Evolutionary conservation across 1,140 invertebrate genomes (phyloP), one percentile per base, ranked within the genome.

Genomic region (Euwallacea fornicatus): DNA sequence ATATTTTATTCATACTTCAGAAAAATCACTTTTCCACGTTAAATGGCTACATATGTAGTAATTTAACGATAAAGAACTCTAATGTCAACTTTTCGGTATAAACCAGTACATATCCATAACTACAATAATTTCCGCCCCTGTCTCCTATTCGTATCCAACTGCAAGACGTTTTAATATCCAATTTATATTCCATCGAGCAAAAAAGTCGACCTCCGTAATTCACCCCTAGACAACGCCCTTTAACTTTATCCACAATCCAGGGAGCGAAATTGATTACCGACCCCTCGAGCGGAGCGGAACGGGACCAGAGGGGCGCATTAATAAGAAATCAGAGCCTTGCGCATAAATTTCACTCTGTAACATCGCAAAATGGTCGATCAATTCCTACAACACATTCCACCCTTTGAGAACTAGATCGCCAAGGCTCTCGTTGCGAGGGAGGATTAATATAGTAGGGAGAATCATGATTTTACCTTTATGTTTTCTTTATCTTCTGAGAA

Each of bases 291-390:
- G 21, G 54, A 50, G 53, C n/a, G 16, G 42, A 46, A 61, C 33
- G 59, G 61, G 62, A 13, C 16, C 11, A 69, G 54, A 44, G 69
- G 63, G 63, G 63, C 63, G 69, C 63, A 66, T 71, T 71, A 71
- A 71, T 71, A 71, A 71, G 69, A 66, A 71, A 71, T 71, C 69
- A 71, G 61, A 60, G 69, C 69, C 69, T 71, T 71, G 69, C 69
- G 69, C 69, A 71, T 71, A 71, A 71, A 71, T 71, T 71, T 70
- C 53, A 46, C 41, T 7, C 69, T 64, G 60, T 64, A 70, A 70
- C 69, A 70, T 70, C 69, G 69, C 69, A 70, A 70, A 70, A 70
- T 70, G 69, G 69, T 70, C 69, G 69, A 70, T 70, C 61, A 70
- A 70, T 70, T 64, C 67, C 13, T 50, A 21, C 11, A 15, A 42